Conservation (phyloP, 2,888 invertebrate genomes). For the Adelognathus sp. region DNA sequence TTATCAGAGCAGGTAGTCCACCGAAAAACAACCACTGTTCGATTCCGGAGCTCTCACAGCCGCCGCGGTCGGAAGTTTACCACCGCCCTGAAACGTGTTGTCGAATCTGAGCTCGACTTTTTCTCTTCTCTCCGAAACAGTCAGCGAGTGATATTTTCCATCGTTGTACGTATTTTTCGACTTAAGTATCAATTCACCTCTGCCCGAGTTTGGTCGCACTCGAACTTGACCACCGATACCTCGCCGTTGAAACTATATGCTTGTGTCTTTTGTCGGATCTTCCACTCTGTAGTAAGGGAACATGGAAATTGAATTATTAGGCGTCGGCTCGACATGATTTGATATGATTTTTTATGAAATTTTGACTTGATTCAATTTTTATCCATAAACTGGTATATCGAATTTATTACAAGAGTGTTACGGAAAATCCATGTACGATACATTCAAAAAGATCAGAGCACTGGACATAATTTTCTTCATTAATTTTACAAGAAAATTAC, state of each 20-base stretch:
- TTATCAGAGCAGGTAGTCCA: conserved; percentile 85
- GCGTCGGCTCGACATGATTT: too few relatives aligned
- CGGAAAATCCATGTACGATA: too few relatives aligned
- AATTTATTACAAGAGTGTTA: too few relatives aligned
- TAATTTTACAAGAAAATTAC: too few relatives aligned
- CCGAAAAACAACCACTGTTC: conserved; percentile 89
- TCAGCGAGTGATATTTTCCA: conserved; percentile 88
- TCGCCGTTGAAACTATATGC: conserved; percentile 86
- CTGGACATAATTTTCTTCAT: too few relatives aligned
- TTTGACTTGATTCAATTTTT: too few relatives aligned
- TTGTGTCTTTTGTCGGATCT: conserved; percentile 80
- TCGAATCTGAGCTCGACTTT: conserved; percentile 89
- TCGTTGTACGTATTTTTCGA: conserved; percentile 89
- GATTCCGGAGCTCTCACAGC: conserved; percentile 83
- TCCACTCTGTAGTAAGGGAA: conserved; percentile 79
- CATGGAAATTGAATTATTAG: too few relatives aligned
- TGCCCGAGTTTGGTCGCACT: conserved; percentile 87
- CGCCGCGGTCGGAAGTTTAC: conserved; percentile 84
- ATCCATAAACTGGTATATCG: too few relatives aligned
- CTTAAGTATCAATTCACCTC: conserved; percentile 84
- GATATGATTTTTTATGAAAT: too few relatives aligned
- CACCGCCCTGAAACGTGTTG: conserved; percentile 85
- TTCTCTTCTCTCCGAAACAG: conserved; percentile 85
- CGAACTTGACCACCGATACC: conserved; percentile 85
- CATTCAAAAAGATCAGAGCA: too few relatives aligned